Evolutionary conservation across 2,888 invertebrate species (phyloP).

Genomic region (Hermaeophaga mercurialis): DNA sequence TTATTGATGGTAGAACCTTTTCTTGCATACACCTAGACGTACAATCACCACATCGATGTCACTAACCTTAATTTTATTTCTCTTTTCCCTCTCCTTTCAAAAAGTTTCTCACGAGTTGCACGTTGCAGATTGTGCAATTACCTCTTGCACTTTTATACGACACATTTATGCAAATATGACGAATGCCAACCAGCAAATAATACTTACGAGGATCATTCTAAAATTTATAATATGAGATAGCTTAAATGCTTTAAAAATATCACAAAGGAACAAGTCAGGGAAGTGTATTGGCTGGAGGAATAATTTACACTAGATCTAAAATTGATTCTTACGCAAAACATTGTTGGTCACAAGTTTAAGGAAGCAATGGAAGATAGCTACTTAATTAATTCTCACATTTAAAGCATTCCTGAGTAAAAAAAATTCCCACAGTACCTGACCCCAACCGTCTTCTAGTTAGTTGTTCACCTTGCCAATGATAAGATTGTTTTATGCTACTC

Average conservation of each 20-base stretch:
- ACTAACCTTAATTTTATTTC: slow-evolving; percentile 45
- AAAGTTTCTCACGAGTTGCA: slow-evolving; percentile 41
- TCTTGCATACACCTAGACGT: slow-evolving; percentile 24
- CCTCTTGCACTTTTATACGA: slow-evolving; percentile 12
- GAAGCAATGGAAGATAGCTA: background rate
- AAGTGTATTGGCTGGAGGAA: no score
- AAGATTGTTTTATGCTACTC: slow-evolving; percentile 7
- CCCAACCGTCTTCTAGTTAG: slow-evolving; percentile 9
- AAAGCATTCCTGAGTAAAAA: slow-evolving; percentile 13
- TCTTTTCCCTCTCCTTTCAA: slow-evolving; percentile 39
- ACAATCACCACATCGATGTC: slow-evolving; percentile 35
- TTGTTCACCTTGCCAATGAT: slow-evolving; percentile 16
- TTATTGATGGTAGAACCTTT: no score
- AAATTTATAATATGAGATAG: no score
- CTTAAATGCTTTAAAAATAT: no score
- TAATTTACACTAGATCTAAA: no score
- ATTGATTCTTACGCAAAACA: no score
- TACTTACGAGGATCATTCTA: no score
- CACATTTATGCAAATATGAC: slow-evolving; percentile 27
- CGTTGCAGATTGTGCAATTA: slow-evolving; percentile 39
- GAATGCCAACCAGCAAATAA: no score
- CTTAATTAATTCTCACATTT: slow-evolving; percentile 8
- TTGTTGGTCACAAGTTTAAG: no score
- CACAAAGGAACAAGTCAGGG: no score
- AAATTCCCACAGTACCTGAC: slow-evolving; percentile 16